Conservation (phyloP, 2,888 invertebrate genomes). For the Meiosimyza decipiens region DNA sequence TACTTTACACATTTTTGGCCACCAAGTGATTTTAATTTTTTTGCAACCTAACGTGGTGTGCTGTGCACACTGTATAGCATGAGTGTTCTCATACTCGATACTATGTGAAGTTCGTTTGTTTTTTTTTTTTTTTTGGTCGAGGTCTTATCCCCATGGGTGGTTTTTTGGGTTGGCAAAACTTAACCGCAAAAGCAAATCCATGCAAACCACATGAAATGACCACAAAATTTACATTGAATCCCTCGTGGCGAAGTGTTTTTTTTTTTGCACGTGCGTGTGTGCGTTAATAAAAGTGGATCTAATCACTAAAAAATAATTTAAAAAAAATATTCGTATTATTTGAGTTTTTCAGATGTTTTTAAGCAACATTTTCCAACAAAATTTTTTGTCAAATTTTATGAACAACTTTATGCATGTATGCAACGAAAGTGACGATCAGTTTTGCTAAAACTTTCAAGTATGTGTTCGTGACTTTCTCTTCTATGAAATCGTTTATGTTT, state of each 20-base stretch:
- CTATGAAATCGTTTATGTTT: too few species aligned
- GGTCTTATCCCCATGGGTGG: background rate
- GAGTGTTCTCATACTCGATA: background rate
- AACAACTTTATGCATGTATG: too few species aligned
- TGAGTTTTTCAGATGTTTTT: too few species aligned
- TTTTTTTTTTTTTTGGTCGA: background rate
- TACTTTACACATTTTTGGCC: background rate
- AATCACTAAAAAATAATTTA: too few species aligned
- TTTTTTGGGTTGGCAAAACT: constrained; percentile 23
- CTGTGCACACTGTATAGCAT: background rate
- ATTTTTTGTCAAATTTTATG: too few species aligned
- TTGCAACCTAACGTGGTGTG: background rate
- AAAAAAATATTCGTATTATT: too few species aligned
- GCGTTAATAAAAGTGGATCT: constrained; percentile 26
- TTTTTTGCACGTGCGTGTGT: constrained; percentile 28
- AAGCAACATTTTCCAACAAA: too few species aligned
- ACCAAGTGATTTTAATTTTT: background rate
- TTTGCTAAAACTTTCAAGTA: too few species aligned
- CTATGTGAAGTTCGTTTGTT: background rate
- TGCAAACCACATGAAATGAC: constrained; percentile 49
- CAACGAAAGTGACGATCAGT: too few species aligned
- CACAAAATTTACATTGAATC: constrained; percentile 50
- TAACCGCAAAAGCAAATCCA: constrained; percentile 38
- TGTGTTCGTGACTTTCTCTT: too few species aligned
- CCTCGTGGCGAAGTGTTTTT: constrained; percentile 34